Conservation (phyloP, 2,797 vertebrate species). For the Artibeus lituratus region DNA sequence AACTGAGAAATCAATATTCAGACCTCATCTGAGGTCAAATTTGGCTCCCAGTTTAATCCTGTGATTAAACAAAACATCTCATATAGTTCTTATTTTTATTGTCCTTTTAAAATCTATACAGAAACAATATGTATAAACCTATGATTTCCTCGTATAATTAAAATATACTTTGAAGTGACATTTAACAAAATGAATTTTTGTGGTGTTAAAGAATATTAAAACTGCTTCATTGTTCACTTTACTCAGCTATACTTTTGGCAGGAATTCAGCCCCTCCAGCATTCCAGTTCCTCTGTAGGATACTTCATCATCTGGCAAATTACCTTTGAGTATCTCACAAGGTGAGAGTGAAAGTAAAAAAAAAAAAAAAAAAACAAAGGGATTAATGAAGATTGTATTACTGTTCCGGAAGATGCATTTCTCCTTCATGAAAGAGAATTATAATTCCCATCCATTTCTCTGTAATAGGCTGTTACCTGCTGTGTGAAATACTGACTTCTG, state of each 20-base stretch:
- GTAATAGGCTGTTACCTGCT: neutral
- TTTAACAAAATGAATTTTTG: slow-evolving; percentile 3
- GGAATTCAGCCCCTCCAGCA: neutral
- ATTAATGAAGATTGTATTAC: neutral
- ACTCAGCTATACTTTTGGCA: neutral
- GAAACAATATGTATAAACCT: neutral
- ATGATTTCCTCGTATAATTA: neutral
- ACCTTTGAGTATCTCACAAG: neutral
- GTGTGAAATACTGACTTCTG: neutral
- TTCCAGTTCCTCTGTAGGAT: neutral
- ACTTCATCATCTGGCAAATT: neutral
- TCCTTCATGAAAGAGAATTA: neutral
- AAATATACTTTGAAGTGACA: slow-evolving; percentile 18
- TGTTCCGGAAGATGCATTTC: neutral
- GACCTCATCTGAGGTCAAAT: slow-evolving; percentile 14
- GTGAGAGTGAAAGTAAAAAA: neutral
- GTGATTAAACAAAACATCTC: neutral
- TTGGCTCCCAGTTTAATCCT: slow-evolving; percentile 26
- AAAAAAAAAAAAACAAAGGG: neutral
- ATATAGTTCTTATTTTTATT: slow-evolving; percentile 5
- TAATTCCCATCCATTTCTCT: neutral
- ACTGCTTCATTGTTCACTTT: neutral
- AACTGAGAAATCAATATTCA: slow-evolving; percentile 23
- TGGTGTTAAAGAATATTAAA: neutral
- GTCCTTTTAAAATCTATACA: neutral